Base-by-base conservation (phyloP, 1,140 invertebrate genomes). In the Thaumetopoea pityocampa region DNA sequence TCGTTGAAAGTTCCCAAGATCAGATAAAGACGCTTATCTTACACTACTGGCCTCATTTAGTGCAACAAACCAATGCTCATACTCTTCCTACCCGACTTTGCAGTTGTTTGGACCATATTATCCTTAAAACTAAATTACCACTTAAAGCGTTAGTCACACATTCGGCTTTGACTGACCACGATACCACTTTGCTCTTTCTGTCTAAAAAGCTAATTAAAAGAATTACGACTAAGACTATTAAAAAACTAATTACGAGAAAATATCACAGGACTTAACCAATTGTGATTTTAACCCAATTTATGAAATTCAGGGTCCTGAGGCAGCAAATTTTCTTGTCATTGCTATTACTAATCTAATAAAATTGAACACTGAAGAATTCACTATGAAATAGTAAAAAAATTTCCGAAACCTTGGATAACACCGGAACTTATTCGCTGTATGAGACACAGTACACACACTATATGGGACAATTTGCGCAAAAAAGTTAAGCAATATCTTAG, bases 91-190 rank as follows among this genome's bases (percentile, higher is more conserved):
- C 38, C 5, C 18, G 38, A 8, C 11, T n/a, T 4, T n/a, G 33
- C 5, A 6, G 26, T 4, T 42, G 38, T 10, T 11, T 42, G 4
- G 38, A 32, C 11, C 38, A 42, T 22, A 10, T 42, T 5, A 23
- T 17, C 1, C 14, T 37, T 2, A 46, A 46, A 7, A 24, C 28
- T 8, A 4, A 5, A 0, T n/a, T 32, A 2, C 14, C 19, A 5
- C 18, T 22, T 6, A 15, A 2, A 42, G 8, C 28, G 8, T 16
- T 16, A 10, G 19, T 42, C 2, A 14, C 20, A 15, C 28, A 33
- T 9, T 42, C 27, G 4, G 10, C 28, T 16, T 6, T 42, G 23
- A 42, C 38, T 4, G 38, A 42, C 15, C 38, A 42, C 17, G 28
- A 42, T 7, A 42, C 28, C 2, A 19, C 29, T 16, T 5, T 32